These are phyloP conservation scores for Caiman crocodilus DNA, from an alignment of 2,797 vertebrate species.

Conservation along the genomic window DNA sequence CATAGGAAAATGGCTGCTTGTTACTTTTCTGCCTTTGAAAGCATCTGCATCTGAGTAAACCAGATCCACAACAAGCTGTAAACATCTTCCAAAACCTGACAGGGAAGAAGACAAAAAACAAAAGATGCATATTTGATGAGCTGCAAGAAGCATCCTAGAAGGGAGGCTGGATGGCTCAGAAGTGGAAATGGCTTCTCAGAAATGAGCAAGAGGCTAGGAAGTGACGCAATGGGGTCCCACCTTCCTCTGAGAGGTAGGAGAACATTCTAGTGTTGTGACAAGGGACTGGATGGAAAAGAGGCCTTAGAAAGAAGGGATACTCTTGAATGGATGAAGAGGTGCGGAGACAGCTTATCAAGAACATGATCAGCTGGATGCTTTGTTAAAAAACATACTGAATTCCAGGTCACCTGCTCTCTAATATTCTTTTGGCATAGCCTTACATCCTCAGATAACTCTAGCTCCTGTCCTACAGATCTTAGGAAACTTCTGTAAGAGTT, in stretches of 20 bases:
- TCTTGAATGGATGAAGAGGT: not conserved
- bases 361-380: not conserved
- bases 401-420: not conserved
- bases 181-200: not conserved
- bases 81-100: not conserved
- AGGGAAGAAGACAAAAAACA: not conserved
- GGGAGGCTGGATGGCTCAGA: not conserved
- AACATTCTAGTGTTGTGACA: too few species aligned
- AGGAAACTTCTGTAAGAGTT: not conserved
- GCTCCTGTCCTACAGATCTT: not conserved
- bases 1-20: not conserved
- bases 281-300: not conserved
- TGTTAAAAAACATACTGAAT: not conserved
- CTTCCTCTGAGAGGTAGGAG: not conserved
- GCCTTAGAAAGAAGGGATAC: not conserved
- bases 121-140: not conserved
- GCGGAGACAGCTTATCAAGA: not conserved
- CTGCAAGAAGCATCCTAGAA: not conserved
- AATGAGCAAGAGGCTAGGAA: not conserved
- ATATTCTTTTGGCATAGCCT: not conserved
- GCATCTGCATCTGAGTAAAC: too few species aligned
- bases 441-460: not conserved
- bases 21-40: not conserved
- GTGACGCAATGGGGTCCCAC: not conserved
- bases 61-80: too few species aligned